phyloP scores from a whole-genome alignment of 2,888 invertebrate species.

The Leptogaster cylindrica region DNA sequence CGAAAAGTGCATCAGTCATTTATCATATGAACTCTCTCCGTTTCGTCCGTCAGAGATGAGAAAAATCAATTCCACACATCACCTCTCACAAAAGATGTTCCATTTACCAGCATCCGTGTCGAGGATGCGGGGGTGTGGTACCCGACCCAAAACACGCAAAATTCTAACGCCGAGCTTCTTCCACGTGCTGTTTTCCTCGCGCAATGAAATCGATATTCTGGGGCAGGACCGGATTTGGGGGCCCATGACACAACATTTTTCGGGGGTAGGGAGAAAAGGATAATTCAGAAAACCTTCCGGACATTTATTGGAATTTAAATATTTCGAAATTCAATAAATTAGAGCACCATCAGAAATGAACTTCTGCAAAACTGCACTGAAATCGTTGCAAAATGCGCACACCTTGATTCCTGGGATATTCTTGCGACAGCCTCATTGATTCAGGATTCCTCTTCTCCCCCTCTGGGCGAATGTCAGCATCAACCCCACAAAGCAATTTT shows the following conservation, averaged over 20 bases:
- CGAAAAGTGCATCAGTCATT: conserved; percentile 13
- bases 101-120: neutral
- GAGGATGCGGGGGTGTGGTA: conserved; percentile 16
- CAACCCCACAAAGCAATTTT: too few relatives aligned
- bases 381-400: too few relatives aligned
- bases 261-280: neutral
- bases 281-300: too few relatives aligned
- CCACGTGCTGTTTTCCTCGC: conserved; percentile 25
- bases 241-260: neutral
- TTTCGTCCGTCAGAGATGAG: conserved; percentile 11
- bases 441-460: too few relatives aligned
- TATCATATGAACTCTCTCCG: neutral
- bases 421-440: too few relatives aligned
- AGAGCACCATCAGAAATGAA: too few relatives aligned
- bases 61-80: conserved; percentile 32
- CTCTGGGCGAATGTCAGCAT: too few relatives aligned
- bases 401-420: too few relatives aligned
- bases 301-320: too few relatives aligned
- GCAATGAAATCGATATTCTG: conserved; percentile 26
- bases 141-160: conserved; percentile 18
- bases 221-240: conserved; percentile 11
- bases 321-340: too few relatives aligned
- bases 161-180: conserved; percentile 12
- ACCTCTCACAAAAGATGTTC: neutral
- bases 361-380: too few relatives aligned